These are phyloP conservation scores for Urophycis tenuis DNA, from an alignment of 2,797 vertebrate species.

Conservation along the genomic window DNA sequence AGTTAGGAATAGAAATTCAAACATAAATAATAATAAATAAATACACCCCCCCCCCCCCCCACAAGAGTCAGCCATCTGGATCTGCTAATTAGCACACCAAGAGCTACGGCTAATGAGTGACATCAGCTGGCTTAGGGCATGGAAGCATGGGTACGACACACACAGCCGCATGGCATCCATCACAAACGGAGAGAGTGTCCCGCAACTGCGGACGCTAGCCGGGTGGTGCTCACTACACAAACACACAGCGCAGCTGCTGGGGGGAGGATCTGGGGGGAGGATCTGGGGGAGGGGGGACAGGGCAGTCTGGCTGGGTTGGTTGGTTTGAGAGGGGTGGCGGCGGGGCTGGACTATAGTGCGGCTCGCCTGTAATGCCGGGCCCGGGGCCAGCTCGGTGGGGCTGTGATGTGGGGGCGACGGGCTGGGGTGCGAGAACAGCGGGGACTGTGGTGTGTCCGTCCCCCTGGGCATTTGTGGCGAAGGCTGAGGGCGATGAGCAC, in stretches of 20 bases:
- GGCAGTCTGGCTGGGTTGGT: not conserved
- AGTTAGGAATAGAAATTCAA: not conserved
- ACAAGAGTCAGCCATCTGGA: not conserved
- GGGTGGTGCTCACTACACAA: too few species aligned
- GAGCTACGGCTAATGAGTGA: not conserved
- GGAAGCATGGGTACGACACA: not conserved
- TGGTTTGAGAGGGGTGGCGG: not conserved
- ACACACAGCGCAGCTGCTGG: too few species aligned
- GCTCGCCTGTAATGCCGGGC: conserved; percentile 42
- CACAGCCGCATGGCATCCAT: not conserved
- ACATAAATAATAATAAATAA: too few species aligned
- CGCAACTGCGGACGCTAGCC: not conserved
- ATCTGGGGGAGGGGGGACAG: not conserved
- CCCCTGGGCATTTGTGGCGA: conserved; percentile 61
- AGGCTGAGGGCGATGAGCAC: conserved; percentile 33
- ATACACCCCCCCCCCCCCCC: too few species aligned
- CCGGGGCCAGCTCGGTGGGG: conserved; percentile 64
- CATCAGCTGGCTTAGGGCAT: not conserved
- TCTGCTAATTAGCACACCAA: not conserved
- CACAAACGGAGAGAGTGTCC: not conserved
- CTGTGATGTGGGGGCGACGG: conserved; percentile 64
- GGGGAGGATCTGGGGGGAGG: not conserved
- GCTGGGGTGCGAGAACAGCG: conserved; percentile 53
- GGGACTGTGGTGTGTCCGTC: conserved; percentile 64
- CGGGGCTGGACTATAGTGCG: not conserved